phyloP scores from a whole-genome alignment of 2,888 invertebrate genomes.

The Tinea pellionella region DNA sequence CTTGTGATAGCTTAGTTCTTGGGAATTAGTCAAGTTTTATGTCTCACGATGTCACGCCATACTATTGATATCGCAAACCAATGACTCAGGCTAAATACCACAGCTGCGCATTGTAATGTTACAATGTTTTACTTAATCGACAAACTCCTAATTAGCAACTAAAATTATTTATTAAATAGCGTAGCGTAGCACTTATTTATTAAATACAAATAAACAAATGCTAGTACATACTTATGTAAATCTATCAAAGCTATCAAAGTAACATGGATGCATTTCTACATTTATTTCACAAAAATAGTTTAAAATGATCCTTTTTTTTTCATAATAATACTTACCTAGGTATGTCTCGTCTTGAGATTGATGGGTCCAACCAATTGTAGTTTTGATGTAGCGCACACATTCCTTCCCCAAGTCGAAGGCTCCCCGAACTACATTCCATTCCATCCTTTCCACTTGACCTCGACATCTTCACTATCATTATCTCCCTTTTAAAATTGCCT shows the following conservation, averaged over 20 bases:
- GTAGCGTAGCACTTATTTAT: not conserved
- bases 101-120: not conserved
- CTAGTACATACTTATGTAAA: too few relatives aligned
- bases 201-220: too few relatives aligned
- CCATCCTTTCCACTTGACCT: not conserved
- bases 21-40: not conserved
- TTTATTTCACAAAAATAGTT: too few relatives aligned
- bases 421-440: slow-evolving; percentile 5
- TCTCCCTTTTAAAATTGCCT: not conserved
- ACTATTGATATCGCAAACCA: not conserved
- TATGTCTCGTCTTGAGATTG: too few relatives aligned
- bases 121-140: not conserved
- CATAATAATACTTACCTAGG: too few relatives aligned
- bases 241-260: too few relatives aligned
- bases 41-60: slow-evolving; percentile 1
- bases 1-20: not conserved
- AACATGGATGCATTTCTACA: too few relatives aligned
- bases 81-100: not conserved
- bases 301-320: too few relatives aligned
- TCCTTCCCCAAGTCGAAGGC: not conserved
- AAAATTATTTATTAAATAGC: too few relatives aligned
- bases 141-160: not conserved
- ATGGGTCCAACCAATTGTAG: not conserved
- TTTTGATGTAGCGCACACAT: too few relatives aligned
- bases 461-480: not conserved